These are phyloP conservation scores for Porites lobata DNA, from an alignment of 92 coral and sea anemone species.

Conservation along the genomic window DNA sequence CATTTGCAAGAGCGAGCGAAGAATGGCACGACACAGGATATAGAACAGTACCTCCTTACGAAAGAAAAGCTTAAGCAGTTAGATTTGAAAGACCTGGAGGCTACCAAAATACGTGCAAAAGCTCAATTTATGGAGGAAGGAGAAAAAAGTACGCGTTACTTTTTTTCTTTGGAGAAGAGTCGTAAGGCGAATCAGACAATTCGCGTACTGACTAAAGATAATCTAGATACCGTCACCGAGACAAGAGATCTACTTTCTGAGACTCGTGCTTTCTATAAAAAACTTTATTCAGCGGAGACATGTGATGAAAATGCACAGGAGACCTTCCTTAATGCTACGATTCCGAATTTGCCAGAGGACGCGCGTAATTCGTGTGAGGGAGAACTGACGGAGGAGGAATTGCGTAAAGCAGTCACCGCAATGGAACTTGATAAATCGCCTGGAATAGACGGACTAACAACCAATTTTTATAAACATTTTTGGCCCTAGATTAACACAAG, in stretches of 20 bases:
- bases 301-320: slow-evolving; percentile 6
- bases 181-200: slow-evolving; percentile 26
- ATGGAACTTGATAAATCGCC: slow-evolving; percentile 36
- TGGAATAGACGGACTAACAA: slow-evolving; percentile 17
- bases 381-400: not conserved
- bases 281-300: slow-evolving; percentile 19
- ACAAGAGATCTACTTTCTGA: not conserved
- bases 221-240: slow-evolving; percentile 5
- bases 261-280: slow-evolving; percentile 22
- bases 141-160: slow-evolving; percentile 29
- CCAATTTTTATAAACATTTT: slow-evolving; percentile 18
- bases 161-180: slow-evolving; percentile 32
- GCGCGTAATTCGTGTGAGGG: not conserved
- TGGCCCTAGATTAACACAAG: not conserved
- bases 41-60: not conserved
- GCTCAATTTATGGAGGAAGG: slow-evolving; percentile 27
- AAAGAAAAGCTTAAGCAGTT: slow-evolving; percentile 20
- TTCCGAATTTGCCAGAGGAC: not conserved
- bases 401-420: not conserved
- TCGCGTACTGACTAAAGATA: slow-evolving; percentile 11
- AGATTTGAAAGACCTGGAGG: slow-evolving; percentile 25
- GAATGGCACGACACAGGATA: not conserved
- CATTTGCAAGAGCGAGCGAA: not conserved
- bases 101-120: slow-evolving; percentile 16
- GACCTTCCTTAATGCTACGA: not conserved